Evolutionary conservation across 2,888 invertebrate genomes (phyloP), one percentile per base, ranked within the genome.

Genomic region (Trichopria drosophilae): DNA sequence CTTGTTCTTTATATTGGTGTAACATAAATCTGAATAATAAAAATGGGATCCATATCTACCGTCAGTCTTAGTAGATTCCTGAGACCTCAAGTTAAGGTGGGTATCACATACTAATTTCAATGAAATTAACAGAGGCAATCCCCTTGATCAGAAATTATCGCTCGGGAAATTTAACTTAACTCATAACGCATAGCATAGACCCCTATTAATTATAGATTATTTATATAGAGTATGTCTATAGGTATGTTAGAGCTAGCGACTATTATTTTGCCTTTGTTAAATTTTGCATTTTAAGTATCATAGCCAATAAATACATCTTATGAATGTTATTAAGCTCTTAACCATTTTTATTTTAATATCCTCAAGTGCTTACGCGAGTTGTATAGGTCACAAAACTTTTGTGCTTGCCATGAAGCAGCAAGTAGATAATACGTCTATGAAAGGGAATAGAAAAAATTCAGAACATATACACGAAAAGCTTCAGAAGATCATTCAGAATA

Each of bases 61-160:
- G 42, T 29, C 42, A 42, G 42, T 32, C 42, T 42, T 42, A 42
- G 42, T 31, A 42, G 42, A 42, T 42, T 29, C 42, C 42, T 42
- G 42, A 42, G 42, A 42, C 42, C n/a, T 31, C 19, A 42, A 42
- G 42, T 42, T 42, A 42, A 42, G 42, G 42, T 42, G 42, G 42
- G 29, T 32, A 42, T 42, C 42, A 32, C 42, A 20, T 42, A 42
- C 31, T 19, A 42, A 42, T 42, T 42, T 29, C 42, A 42, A 42
- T 32, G 42, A 42, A 42, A 42, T 42, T 19, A 42, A 42, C 31
- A 31, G 40, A 40, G 40, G 40, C 40, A 40, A 40, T 40, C 29
- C 40, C 40, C 40, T 40, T 40, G 40, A 40, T 29, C 29, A 40
- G 40, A 40, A 40, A 40, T 40, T 40, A 40, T 40, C 26, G 40